Base-by-base conservation (phyloP, 1,140 invertebrate genomes). In the Acromyrmex charruanus region DNA sequence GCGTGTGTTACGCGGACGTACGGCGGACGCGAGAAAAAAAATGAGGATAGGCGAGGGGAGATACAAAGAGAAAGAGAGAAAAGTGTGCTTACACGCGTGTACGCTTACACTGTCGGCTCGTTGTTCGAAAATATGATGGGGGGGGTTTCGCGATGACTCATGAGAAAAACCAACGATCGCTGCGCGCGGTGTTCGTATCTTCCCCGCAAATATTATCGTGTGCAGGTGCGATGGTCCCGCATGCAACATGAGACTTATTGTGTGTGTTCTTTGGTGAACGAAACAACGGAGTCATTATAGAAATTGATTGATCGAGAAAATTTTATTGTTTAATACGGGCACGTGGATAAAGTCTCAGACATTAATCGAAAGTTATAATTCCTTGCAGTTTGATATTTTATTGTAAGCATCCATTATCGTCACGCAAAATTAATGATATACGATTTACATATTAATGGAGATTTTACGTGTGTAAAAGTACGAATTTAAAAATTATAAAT, bases 161-260 rank as follows among this genome's bases (percentile, higher is more conserved):
- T 86, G 86, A 75, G 69, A 87, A 84, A 84, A 87, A 84, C 53
- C 12, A n/a, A 49, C 44, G 31, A 59, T 49, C 59, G 25, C 53
- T 44, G 53, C 35, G 28, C 53, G 55, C 25, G 49, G 16, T 69
- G 66, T 28, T 71, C 58, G 28, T 77, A 58, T 66, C 66, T 61
- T 74, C 44, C 21, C n/a, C 66, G 66, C 51, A 44, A 53, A 66
- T 72, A 77, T 82, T 51, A 44, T n/a, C 49, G 51, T n/a, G 58
- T 2, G 82, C 82, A 85, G 74, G 82, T 85, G 82, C 4, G 39
- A 53, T 61, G 66, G 44, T 51, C 18, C 55, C 35, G 21, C 14
- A 7, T 14, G 31, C 44, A 55, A 49, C 21, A 18, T 49, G 58
- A 75, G 44, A 75, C 55, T 12, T 35, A 75, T 44, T 21, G 44